Evolutionary conservation across 2,113 vertebrate genomes (phyloP), one percentile per base, ranked within the genome.

Genomic region (Peromyscus polionotus): DNA sequence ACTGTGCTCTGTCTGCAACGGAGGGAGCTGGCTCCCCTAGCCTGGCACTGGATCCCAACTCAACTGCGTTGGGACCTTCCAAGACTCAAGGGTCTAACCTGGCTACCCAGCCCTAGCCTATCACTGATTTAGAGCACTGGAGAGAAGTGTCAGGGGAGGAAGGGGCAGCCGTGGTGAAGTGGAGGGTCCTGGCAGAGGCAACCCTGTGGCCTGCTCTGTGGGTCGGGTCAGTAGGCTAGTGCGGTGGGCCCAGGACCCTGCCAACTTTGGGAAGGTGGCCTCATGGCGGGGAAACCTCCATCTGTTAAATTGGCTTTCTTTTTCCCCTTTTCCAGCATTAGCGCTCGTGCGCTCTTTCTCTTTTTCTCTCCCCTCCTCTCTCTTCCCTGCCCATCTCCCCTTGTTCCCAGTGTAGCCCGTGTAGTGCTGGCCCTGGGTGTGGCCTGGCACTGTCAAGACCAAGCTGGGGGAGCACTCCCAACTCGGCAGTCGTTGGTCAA

Each of bases 251-350:
- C 80, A 75, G 97, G 96, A 91, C 97, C 93, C 42, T 94, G 89
- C 86, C 93, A 95, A 70, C 97, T 91, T 80, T 31, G 24, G 94
- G 95, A 95, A 97, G 95, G 95, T 65, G 75, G 86, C 95, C 95
- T 97, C 96, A 95, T 57, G 96, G 97, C 97, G 98, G 97, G 97
- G 98, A 98, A 85, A 97, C 97, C 98, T 98, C 90, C 94, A 90
- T 97, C 96, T 97, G 80, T 96, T 92, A 94, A 97, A 95, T 97
- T 95, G 96, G 97, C 97, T 98, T 96, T 97, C 97, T 97, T 97
- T 95, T 80, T 98, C 98, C 98, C 98, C 98, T 98, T 98, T 98
- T 97, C 97, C 94, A 97, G 97, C 97, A 98, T 93, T 97, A 97
- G 96, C 57, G 95, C n/a, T 45, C 31, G 96, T 96, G 96, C 57